Evolutionary conservation across 2,113 vertebrate genomes (phyloP).

Genomic region (Pachypanchax playfairii): DNA sequence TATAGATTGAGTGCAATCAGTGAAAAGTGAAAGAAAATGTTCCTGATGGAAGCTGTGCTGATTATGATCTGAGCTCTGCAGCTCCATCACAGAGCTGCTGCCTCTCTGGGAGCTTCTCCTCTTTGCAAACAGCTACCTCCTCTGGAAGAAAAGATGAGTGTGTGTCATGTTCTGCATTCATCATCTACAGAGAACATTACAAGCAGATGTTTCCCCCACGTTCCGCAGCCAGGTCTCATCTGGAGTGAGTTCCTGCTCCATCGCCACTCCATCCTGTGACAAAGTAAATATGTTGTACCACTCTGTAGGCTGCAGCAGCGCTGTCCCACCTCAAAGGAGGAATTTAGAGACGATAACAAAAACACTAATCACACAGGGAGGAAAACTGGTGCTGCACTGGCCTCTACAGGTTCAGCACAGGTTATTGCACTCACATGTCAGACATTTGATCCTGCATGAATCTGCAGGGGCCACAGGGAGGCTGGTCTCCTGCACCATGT

Average conservation of each 20-base stretch:
- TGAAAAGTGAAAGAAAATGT: too few species aligned
- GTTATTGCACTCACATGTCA: constrained; percentile 64
- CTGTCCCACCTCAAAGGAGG: constrained; percentile 36
- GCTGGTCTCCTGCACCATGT: too few species aligned
- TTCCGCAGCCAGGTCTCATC: constrained; percentile 4
- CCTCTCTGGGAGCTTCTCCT: too few species aligned
- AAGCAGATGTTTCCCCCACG: constrained; percentile 23
- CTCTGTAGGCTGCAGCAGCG: constrained; percentile 22
- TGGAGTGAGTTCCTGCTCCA: background rate
- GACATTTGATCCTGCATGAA: constrained; percentile 35
- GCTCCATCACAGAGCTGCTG: constrained; percentile 2
- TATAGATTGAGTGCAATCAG: too few species aligned
- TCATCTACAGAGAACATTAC: constrained; percentile 36
- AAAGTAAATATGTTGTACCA: constrained; percentile 16
- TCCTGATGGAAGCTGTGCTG: too few species aligned
- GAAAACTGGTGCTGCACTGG: constrained; percentile 73
- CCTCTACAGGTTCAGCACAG: constrained; percentile 71
- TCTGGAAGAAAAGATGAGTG: constrained; percentile 26
- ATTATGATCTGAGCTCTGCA: too few species aligned
- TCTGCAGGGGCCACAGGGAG: too few species aligned
- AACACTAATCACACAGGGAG: constrained; percentile 61
- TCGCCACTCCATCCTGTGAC: constrained; percentile 3
- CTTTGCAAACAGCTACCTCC: constrained; percentile 54
- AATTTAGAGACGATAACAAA: constrained; percentile 50
- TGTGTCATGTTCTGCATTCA: constrained; percentile 27